A percentile compares a stretch with the other conserved stretches of the same genome.
Evolutionary conservation across 2,113 vertebrate species (phyloP).

Genomic region (Bos javanicus): DNA sequence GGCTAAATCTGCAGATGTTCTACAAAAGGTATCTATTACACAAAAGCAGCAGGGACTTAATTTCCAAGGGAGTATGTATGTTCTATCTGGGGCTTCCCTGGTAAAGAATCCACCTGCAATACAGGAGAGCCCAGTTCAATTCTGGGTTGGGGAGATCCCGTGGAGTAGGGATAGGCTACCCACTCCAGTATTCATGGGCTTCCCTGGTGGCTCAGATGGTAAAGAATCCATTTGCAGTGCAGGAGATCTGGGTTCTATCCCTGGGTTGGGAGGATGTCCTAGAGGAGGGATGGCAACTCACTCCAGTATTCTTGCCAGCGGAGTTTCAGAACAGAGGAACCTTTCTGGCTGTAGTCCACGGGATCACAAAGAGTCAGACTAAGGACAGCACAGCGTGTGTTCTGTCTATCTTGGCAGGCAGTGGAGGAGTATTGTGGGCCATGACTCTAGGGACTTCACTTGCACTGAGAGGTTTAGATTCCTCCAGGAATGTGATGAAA

Average conservation of each 20-base stretch:
- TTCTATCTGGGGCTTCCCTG: neutral
- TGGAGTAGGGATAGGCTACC: neutral
- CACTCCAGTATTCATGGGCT: neutral
- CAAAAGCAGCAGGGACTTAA: neutral
- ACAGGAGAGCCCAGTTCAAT: neutral
- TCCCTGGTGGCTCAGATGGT: neutral
- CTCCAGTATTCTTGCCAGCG: neutral
- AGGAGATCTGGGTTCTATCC: neutral
- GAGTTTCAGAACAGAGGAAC: neutral
- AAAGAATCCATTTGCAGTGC: rapidly evolving
- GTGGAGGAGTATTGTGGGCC: neutral
- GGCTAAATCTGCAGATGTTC: neutral
- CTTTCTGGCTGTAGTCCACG: neutral
- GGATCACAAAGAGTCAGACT: too few species aligned
- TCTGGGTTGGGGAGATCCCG: neutral
- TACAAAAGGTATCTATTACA: neutral
- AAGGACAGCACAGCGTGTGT: rapidly evolving
- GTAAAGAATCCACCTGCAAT: neutral
- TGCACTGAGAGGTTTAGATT: neutral
- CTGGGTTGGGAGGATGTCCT: neutral
- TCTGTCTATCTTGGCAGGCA: neutral
- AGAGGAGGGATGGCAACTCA: neutral
- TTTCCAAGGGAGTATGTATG: neutral
- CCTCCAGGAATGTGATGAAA: neutral
- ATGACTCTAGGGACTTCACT: neutral